phyloP scores from a whole-genome alignment of 2,113 vertebrate species.

The Microtus pennsylvanicus region DNA sequence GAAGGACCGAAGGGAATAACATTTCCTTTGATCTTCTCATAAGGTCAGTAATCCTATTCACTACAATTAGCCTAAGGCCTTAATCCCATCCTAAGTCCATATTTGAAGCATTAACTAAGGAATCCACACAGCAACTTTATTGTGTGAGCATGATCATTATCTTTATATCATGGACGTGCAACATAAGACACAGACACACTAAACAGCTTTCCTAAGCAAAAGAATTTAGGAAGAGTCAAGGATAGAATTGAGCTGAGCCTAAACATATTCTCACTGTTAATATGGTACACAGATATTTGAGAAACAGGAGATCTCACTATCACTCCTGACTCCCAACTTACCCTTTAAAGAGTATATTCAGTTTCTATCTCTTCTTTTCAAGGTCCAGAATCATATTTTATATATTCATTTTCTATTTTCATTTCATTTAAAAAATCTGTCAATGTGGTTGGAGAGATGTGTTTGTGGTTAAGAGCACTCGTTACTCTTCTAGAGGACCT shows the following conservation, averaged over 20 bases:
- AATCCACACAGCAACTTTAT: neutral
- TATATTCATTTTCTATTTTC: neutral
- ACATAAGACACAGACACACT: neutral
- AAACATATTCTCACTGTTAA: neutral
- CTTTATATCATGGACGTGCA: neutral
- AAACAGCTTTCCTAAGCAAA: neutral
- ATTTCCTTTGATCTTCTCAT: neutral
- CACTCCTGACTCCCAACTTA: neutral
- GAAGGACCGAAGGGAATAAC: neutral
- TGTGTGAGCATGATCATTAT: neutral
- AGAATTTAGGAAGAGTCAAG: neutral
- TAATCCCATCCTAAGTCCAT: neutral
- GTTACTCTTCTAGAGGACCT: neutral
- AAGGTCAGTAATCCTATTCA: neutral
- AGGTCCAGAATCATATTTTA: neutral
- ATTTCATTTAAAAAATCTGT: neutral
- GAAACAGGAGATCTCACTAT: neutral
- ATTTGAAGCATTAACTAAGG: neutral
- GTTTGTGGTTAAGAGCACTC: neutral
- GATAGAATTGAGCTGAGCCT: neutral
- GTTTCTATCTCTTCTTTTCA: too few species aligned
- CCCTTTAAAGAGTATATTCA: too few species aligned
- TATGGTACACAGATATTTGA: neutral
- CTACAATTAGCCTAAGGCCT: neutral
- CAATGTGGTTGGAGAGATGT: neutral